Percentiles rank a stretch among this genome's conserved stretches.
phyloP scores from a whole-genome alignment of 2,797 vertebrate genomes.

The Nyctibius grandis region DNA sequence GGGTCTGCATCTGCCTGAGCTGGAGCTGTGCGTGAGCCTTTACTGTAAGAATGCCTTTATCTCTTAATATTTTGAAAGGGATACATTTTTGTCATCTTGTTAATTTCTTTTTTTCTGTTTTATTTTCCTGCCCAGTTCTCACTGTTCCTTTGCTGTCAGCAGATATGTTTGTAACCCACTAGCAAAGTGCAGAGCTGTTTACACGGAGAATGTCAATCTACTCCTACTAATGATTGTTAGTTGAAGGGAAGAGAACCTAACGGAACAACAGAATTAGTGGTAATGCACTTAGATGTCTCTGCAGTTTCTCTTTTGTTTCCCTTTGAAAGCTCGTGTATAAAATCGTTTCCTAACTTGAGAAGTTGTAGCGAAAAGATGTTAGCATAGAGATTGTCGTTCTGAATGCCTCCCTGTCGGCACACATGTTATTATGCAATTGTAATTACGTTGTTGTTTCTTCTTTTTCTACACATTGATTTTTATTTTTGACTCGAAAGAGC shows the following conservation, averaged over 20 bases:
- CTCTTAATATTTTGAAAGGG: neutral
- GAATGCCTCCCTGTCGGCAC: neutral
- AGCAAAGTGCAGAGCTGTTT: neutral
- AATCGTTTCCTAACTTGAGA: neutral
- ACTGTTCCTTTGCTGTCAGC: neutral
- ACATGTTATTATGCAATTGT: neutral
- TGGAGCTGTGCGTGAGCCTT: neutral
- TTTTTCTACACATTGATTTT: neutral
- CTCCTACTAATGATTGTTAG: neutral
- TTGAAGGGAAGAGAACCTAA: neutral
- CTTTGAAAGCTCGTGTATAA: neutral
- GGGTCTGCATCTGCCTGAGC: neutral
- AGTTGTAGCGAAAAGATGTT: neutral
- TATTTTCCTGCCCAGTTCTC: neutral
- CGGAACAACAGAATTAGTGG: neutral
- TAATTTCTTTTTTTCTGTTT: neutral
- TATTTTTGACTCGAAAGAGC: neutral
- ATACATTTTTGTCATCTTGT: neutral
- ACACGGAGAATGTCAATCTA: neutral
- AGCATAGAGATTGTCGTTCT: neutral
- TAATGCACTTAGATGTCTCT: neutral
- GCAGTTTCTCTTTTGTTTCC: neutral
- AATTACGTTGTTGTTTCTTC: neutral
- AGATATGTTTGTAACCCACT: neutral
- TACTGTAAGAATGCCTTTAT: neutral